Evolutionary conservation across 2,113 vertebrate species (phyloP), one percentile per base, ranked within the genome.

Genomic region (Tursiops truncatus): DNA sequence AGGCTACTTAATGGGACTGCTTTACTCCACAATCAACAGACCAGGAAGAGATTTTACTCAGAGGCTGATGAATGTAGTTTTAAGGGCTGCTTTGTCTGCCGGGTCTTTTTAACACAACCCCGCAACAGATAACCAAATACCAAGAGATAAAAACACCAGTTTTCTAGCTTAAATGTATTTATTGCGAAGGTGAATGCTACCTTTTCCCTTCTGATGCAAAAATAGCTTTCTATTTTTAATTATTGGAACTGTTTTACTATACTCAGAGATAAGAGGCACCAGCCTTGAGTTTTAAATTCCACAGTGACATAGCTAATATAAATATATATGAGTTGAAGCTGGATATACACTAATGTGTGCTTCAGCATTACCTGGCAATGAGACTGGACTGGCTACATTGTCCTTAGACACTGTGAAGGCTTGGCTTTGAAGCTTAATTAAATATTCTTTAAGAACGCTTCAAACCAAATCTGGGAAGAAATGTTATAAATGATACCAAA

Each of bases 171-270:
- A 47, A 77, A 71, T 36, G 15, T 47, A 63, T 53, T 76, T 62
- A 92, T 26, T 50, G 70, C 70, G 36, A 95, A 84, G n/a, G 70
- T 36, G 36, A 82, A 88, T 31, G 44, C 14, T 56, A 77, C 63
- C 41, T 33, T 89, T 70, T 56, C 12, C 50, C 31, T 79, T 50
- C 36, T 71, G 53, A 79, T 65, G 28, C 67, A 70, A 41, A 92
- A 88, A 56, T 10, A 83, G 50, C 33, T 84, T 79, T 88, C 62
- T 89, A 79, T 44, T 89, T 80, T 73, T 92, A 71, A 89, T 87
- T 79, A 63, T 0, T 63, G 77, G 41, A 79, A 65, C 20, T 47
- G 77, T 77, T 74, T 47, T 71, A 62, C 62, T 94, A 60, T 18
- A 60, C 65, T 87, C 58, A 65, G 82, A 70, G 62, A 88, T 44